Evolutionary conservation across 2,113 vertebrate genomes (phyloP).

Genomic region (Sander vitreus): DNA sequence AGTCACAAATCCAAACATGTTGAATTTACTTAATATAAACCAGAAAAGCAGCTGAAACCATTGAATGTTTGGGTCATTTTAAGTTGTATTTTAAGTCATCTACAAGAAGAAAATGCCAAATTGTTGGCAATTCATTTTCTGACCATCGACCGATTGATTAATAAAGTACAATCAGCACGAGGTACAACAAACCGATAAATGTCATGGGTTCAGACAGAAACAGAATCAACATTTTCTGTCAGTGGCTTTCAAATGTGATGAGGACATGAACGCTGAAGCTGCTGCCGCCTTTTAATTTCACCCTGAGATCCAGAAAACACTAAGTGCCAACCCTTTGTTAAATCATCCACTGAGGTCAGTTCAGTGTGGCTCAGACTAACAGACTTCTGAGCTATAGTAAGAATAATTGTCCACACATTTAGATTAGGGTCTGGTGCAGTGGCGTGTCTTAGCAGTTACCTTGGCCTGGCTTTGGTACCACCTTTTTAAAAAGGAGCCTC

Average conservation of each 20-base stretch:
- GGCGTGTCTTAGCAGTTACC: conserved; percentile 52
- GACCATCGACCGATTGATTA: background rate
- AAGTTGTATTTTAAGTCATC: too few relatives aligned
- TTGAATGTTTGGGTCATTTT: background rate
- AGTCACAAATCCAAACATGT: background rate
- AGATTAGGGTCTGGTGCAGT: conserved; percentile 15
- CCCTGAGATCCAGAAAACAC: background rate
- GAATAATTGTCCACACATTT: conserved; percentile 18
- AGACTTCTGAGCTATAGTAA: background rate
- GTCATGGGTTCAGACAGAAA: background rate
- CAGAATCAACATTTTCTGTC: background rate
- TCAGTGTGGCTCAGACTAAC: background rate
- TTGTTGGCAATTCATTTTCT: background rate
- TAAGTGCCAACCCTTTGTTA: background rate
- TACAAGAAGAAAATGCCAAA: background rate
- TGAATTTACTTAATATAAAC: background rate
- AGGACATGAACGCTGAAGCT: background rate
- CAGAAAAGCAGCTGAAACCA: background rate
- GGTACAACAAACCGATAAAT: background rate
- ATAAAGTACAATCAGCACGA: background rate
- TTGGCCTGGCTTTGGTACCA: conserved; percentile 56
- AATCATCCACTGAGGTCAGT: conserved; percentile 14
- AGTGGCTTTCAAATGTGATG: background rate
- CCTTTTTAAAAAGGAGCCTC: conserved; percentile 48
- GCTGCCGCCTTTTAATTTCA: background rate